Base-by-base conservation (phyloP, 2,888 invertebrate species). In the Invenusta paracnida region DNA sequence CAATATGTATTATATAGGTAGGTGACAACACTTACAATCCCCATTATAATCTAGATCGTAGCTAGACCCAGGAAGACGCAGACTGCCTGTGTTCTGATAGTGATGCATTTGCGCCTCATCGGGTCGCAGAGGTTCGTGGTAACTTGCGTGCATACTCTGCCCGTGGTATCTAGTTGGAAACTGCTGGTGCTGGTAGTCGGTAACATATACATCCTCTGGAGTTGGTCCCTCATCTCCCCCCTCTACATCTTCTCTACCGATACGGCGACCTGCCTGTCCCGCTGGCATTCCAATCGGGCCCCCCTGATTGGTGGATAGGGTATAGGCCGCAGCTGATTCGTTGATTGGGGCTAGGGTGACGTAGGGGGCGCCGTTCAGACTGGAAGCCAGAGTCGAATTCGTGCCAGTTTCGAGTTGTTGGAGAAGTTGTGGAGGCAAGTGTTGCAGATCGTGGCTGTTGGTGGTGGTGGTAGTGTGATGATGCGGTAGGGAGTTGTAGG, bases 1-100 rank as follows among this genome's bases (percentile, higher is more conserved):
- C n/a, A n/a, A n/a, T n/a, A n/a, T n/a, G n/a, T n/a, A n/a, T n/a
- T n/a, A n/a, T n/a, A n/a, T n/a, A n/a, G n/a, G n/a, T n/a, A n/a
- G n/a, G n/a, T n/a, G 17, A 73, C 73, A 73, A 73, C 73, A 73
- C 73, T 73, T 73, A 73, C 73, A 73, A 5, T 73, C 73, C 73
- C 73, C 73, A n/a, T n/a, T n/a, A 73, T 73, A 73, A 73, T 73
- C 73, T 73, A 73, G 11, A n/a, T 73, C 73, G 73, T 73, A 73
- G 73, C 25, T 73, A 73, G 73, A 2, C n/a, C n/a, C n/a, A n/a
- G 73, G 73, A 73, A 73, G 73, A 73, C 73, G 73, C 2, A 73
- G 73, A 23, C 73, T 73, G 73, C 73, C 73, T 73, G 73, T 73
- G 23, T 73, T 73, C 23, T 73, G 73, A 73, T 73, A 73, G 2